Conservation (phyloP, 2,888 invertebrate genomes). For the Catotricha subobsoleta region DNA sequence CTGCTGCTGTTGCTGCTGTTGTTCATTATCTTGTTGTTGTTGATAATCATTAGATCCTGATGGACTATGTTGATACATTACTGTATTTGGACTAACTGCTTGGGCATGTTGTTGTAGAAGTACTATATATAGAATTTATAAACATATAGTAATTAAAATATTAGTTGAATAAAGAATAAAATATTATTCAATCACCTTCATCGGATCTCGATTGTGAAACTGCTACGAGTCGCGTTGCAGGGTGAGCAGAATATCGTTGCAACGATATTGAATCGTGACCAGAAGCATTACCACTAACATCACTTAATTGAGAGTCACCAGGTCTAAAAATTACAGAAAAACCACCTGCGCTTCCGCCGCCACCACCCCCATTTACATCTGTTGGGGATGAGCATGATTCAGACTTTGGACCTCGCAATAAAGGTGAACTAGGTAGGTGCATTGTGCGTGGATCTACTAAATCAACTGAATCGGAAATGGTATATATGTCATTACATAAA, state of each 20-base stretch:
- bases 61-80: slow-evolving; percentile 34
- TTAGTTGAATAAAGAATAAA: not conserved
- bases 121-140: not conserved
- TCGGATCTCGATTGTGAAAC: slow-evolving; percentile 21
- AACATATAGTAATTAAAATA: not conserved
- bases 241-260: slow-evolving; percentile 23
- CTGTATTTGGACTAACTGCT: slow-evolving; percentile 32
- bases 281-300: slow-evolving; percentile 12
- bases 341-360: not conserved
- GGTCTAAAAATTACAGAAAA: slow-evolving; percentile 26
- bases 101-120: slow-evolving; percentile 18
- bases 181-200: slow-evolving; percentile 18
- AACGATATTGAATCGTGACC: slow-evolving; percentile 13
- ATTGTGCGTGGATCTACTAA: slow-evolving; percentile 27
- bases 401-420: slow-evolving; percentile 22
- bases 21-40: slow-evolving; percentile 14
- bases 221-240: slow-evolving; percentile 17
- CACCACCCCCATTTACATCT: slow-evolving; percentile 15
- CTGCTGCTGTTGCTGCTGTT: slow-evolving; percentile 19
- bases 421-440: slow-evolving; percentile 19
- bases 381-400: slow-evolving; percentile 24
- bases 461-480: slow-evolving; percentile 18
- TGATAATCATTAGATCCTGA: slow-evolving; percentile 15
- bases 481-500: no score
- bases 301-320: slow-evolving; percentile 15